A percentile compares a stretch with the other conserved stretches of the same genome.
phyloP scores from a whole-genome alignment of 2,888 invertebrate genomes.

The Globia sparganii region DNA sequence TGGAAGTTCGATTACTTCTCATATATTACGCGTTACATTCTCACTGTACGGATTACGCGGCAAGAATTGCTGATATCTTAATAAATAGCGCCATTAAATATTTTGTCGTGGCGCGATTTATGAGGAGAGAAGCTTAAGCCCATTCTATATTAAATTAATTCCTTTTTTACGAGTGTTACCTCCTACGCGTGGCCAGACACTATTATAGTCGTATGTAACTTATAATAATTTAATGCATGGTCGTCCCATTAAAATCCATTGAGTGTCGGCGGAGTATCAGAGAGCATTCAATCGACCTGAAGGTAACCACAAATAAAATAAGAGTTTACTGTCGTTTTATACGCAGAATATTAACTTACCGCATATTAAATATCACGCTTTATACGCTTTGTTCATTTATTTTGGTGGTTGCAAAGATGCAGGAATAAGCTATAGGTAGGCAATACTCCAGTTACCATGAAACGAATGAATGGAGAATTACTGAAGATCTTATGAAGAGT shows the following conservation, averaged over 20 bases:
- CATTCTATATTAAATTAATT: slow-evolving; percentile 77
- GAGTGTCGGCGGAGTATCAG: slow-evolving; percentile 76
- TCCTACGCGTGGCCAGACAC: slow-evolving; percentile 70
- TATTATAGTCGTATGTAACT: slow-evolving; percentile 75
- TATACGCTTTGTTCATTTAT: slow-evolving; percentile 55
- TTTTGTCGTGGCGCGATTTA: slow-evolving; percentile 79
- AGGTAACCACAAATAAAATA: slow-evolving; percentile 75
- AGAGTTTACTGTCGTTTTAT: slow-evolving; percentile 67
- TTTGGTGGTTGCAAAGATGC: slow-evolving; percentile 25
- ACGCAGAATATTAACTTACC: slow-evolving; percentile 70
- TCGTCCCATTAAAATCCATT: slow-evolving; percentile 85
- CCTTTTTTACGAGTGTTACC: slow-evolving; percentile 74
- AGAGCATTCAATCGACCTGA: slow-evolving; percentile 76
- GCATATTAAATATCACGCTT: slow-evolving; percentile 67
- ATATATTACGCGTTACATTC: slow-evolving; percentile 64
- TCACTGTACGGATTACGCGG: slow-evolving; percentile 64
- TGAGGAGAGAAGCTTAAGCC: slow-evolving; percentile 71
- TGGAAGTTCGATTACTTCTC: slow-evolving; percentile 57
- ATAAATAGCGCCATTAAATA: slow-evolving; percentile 80
- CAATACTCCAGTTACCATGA: slow-evolving; percentile 12
- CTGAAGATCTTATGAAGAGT: slow-evolving; percentile 5
- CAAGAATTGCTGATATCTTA: slow-evolving; percentile 71
- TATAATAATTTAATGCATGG: slow-evolving; percentile 75
- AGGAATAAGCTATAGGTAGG: slow-evolving; percentile 21
- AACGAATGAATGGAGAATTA: slow-evolving; percentile 16